Evolutionary conservation across 2,797 vertebrate species (phyloP).

Genomic region (Aselliscus stoliczkanus): DNA sequence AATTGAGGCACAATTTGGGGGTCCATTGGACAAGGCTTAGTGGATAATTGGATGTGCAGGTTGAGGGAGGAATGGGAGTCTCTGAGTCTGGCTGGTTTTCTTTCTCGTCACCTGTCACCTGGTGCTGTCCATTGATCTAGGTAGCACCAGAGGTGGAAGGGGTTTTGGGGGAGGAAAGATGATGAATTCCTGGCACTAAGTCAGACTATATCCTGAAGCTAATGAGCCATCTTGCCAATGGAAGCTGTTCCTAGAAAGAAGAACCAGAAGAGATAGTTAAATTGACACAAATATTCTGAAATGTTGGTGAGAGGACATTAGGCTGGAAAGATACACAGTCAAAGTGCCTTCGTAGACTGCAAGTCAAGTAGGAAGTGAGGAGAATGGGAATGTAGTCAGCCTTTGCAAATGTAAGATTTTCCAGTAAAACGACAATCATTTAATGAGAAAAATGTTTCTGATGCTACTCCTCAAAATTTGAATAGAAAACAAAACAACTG

Average conservation of each 20-base stretch:
- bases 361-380: neutral
- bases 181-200: neutral
- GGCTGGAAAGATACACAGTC: neutral
- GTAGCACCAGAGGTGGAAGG: neutral
- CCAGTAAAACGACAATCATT: slow-evolving; percentile 68
- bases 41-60: too few relatives aligned
- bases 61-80: neutral
- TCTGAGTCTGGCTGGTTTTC: neutral
- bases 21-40: neutral
- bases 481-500: neutral
- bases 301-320: neutral
- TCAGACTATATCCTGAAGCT: neutral
- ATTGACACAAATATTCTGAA: neutral
- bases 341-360: neutral
- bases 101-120: neutral
- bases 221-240: neutral
- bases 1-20: neutral
- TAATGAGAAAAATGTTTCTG: slow-evolving; percentile 56
- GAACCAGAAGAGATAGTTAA: neutral
- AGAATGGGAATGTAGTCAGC: slow-evolving; percentile 42
- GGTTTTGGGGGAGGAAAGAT: neutral
- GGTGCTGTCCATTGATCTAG: neutral
- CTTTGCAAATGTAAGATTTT: slow-evolving; percentile 72
- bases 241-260: neutral
- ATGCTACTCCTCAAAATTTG: neutral